Evolutionary conservation across 2,113 vertebrate genomes (phyloP).

Genomic region (Aix galericulata): DNA sequence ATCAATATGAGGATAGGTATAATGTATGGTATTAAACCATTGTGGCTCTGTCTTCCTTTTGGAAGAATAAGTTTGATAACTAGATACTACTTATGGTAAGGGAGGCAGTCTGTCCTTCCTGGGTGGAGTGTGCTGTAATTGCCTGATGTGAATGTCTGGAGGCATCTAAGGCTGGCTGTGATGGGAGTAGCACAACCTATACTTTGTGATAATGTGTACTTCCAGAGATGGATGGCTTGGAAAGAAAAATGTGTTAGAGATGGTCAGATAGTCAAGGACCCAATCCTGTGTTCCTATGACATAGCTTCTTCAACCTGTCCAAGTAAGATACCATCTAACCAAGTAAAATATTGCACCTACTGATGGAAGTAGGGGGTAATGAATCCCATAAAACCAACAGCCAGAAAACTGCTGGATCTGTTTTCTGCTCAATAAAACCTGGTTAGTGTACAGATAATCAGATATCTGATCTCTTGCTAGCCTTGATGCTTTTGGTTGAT

Average conservation of each 20-base stretch:
- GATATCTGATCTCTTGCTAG: neutral
- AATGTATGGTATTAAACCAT: neutral
- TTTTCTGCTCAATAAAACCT: neutral
- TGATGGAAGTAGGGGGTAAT: neutral
- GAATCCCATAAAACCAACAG: neutral
- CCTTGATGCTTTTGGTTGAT: neutral
- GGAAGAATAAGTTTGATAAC: neutral
- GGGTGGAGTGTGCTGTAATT: neutral
- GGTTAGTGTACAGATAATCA: neutral
- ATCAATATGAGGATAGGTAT: neutral
- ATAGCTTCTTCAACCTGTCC: neutral
- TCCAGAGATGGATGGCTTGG: neutral
- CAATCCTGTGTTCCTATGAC: fast-evolving
- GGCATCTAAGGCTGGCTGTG: neutral
- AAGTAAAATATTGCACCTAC: neutral
- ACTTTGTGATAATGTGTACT: neutral
- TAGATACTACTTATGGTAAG: neutral
- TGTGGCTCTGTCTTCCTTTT: neutral
- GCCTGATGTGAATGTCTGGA: neutral
- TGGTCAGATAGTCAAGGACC: neutral
- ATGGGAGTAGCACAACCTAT: neutral
- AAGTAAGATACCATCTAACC: neutral
- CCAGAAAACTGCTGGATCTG: neutral
- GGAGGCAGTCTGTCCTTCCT: neutral
- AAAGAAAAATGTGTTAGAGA: neutral